These are phyloP conservation scores for Colossoma macropomum DNA, from an alignment of 2,113 vertebrate genomes.

Conservation along the genomic window DNA sequence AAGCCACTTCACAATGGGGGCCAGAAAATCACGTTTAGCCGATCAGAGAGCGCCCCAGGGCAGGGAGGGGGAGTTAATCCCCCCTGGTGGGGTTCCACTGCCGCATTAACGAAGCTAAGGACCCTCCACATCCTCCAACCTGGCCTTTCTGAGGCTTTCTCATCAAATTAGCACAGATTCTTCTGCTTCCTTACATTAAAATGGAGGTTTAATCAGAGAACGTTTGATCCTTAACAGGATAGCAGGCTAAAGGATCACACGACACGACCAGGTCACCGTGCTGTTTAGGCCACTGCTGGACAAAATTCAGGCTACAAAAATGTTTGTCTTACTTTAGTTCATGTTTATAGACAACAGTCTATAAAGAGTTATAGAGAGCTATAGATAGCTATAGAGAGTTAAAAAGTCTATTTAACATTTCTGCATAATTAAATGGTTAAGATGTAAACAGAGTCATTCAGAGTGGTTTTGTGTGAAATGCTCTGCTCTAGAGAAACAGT, in stretches of 20 bases:
- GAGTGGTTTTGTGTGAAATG: too few relatives aligned
- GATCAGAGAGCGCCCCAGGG: slow-evolving; percentile 37
- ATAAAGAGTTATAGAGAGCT: too few relatives aligned
- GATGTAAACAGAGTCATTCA: too few relatives aligned
- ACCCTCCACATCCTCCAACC: slow-evolving; percentile 27
- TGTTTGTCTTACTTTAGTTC: too few relatives aligned
- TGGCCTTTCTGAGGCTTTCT: slow-evolving; percentile 4
- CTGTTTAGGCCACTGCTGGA: too few relatives aligned
- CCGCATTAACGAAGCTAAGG: slow-evolving; percentile 15
- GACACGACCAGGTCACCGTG: too few relatives aligned
- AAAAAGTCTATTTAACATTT: too few relatives aligned
- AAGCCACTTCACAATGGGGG: slow-evolving; percentile 40
- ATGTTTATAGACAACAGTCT: too few relatives aligned
- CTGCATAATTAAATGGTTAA: too few relatives aligned
- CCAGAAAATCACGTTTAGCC: slow-evolving; percentile 51
- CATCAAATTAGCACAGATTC: slow-evolving; percentile 2
- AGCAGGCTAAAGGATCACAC: neutral
- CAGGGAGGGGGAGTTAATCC: slow-evolving; percentile 46
- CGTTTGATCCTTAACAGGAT: slow-evolving; percentile 6
- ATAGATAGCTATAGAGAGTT: too few relatives aligned
- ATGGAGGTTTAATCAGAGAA: slow-evolving; percentile 4
- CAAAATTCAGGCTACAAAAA: too few relatives aligned
- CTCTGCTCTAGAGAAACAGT: too few relatives aligned
- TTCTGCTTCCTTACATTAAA: slow-evolving; percentile 1
- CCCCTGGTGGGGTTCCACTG: slow-evolving; percentile 5